Evolutionary conservation across 1,140 invertebrate species (phyloP).

Genomic region (Lepidurus packardi): DNA sequence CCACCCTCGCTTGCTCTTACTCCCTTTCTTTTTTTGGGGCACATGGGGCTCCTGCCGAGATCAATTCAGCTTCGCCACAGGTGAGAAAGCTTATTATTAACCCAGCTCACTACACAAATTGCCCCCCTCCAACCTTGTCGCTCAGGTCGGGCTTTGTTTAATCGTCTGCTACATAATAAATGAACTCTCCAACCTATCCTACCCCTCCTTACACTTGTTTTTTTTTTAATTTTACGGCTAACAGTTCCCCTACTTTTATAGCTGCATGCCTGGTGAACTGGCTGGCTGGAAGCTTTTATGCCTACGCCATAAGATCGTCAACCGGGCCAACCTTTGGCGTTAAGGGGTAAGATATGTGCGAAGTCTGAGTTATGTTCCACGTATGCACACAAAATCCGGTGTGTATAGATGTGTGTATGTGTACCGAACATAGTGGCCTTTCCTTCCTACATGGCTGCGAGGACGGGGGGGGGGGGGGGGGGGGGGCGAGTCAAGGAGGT

Average conservation of each 20-base stretch:
- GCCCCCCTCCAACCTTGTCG: conserved; percentile 14
- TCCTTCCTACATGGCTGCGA: not conserved
- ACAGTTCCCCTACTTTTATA: not conserved
- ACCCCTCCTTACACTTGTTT: not conserved
- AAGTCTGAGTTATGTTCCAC: conserved; percentile 10
- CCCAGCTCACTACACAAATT: conserved; percentile 14
- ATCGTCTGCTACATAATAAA: conserved; percentile 10
- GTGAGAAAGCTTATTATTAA: conserved; percentile 19
- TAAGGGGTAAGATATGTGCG: not conserved
- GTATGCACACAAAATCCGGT: not conserved
- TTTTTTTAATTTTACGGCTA: not conserved
- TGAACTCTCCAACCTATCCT: not conserved
- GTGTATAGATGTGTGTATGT: not conserved
- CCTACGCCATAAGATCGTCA: not conserved
- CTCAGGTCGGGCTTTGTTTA: conserved; percentile 1
- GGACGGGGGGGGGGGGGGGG: not conserved
- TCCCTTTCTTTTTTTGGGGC: not conserved
- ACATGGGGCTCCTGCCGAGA: not conserved
- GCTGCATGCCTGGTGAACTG: not conserved
- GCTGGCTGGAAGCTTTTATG: not conserved
- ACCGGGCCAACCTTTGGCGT: not conserved
- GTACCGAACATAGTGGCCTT: not conserved
- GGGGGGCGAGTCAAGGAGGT: not conserved
- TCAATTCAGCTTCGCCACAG: conserved; percentile 18
- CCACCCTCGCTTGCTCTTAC: not conserved